Conservation (phyloP, 2,113 vertebrate genomes). For the Megaleporinus macrocephalus region DNA sequence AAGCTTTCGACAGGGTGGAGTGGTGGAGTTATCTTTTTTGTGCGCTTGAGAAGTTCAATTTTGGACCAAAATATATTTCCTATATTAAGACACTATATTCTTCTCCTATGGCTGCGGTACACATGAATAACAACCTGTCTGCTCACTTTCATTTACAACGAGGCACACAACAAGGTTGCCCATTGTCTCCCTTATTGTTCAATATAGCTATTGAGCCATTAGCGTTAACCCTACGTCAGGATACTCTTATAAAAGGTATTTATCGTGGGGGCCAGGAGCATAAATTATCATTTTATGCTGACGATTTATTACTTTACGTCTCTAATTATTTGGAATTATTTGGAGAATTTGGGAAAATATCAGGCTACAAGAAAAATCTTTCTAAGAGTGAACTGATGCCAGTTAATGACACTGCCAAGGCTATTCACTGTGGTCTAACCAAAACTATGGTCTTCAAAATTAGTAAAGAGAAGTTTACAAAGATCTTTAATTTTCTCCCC, state of each 20-base stretch:
- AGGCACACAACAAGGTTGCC: background rate
- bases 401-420: no score
- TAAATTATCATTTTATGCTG: background rate
- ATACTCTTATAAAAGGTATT: slow-evolving; percentile 26
- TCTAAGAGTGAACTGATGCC: background rate
- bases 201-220: background rate
- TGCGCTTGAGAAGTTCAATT: no score
- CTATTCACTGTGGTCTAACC: no score
- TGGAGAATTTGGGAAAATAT: slow-evolving; percentile 22
- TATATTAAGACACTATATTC: background rate
- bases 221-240: slow-evolving; percentile 20
- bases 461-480: no score
- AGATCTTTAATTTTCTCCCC: no score
- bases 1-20: no score
- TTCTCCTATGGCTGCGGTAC: no score
- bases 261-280: background rate
- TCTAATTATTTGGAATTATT: slow-evolving; percentile 16
- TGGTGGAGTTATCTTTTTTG: no score
- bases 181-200: background rate
- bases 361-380: slow-evolving; percentile 3
- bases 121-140: no score
- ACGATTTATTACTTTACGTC: background rate
- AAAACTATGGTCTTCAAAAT: no score
- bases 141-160: no score
- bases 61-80: background rate